Conservation (phyloP, 2,797 vertebrate genomes). For the Microcaecilia unicolor region DNA sequence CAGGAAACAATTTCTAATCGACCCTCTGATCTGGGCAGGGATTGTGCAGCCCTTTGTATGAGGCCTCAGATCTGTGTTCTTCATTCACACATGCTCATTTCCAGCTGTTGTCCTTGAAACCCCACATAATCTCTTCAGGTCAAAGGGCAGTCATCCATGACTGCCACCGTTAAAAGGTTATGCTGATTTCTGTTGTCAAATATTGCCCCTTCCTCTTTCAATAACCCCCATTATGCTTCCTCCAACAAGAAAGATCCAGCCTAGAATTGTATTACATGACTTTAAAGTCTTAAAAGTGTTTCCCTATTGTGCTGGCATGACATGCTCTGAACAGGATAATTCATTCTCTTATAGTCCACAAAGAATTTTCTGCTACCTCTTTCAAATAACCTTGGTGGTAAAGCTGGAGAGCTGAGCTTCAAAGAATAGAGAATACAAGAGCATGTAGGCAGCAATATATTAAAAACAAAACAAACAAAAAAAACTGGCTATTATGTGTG, state of each 20-base stretch:
- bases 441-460: not conserved
- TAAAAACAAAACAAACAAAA: too few relatives aligned
- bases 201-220: conserved; percentile 63
- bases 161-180: conserved; percentile 67
- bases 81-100: conserved; percentile 62
- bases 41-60: conserved; percentile 55
- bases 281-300: conserved; percentile 69
- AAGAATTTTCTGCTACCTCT: conserved; percentile 44
- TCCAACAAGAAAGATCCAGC: conserved; percentile 57
- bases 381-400: conserved; percentile 30
- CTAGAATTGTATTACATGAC: conserved; percentile 70
- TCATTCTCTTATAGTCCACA: conserved; percentile 43
- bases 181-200: conserved; percentile 74
- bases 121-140: conserved; percentile 68
- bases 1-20: conserved; percentile 68
- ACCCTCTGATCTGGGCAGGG: conserved; percentile 56
- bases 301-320: conserved; percentile 51
- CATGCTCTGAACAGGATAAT: conserved; percentile 46
- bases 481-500: rapidly evolving
- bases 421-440: not conserved
- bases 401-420: conserved; percentile 21
- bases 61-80: conserved; percentile 57
- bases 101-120: conserved; percentile 75
- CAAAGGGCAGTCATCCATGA: conserved; percentile 73
- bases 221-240: conserved; percentile 58